Evolutionary conservation across 2,113 vertebrate genomes (phyloP).

Genomic region (Rhea pennata): DNA sequence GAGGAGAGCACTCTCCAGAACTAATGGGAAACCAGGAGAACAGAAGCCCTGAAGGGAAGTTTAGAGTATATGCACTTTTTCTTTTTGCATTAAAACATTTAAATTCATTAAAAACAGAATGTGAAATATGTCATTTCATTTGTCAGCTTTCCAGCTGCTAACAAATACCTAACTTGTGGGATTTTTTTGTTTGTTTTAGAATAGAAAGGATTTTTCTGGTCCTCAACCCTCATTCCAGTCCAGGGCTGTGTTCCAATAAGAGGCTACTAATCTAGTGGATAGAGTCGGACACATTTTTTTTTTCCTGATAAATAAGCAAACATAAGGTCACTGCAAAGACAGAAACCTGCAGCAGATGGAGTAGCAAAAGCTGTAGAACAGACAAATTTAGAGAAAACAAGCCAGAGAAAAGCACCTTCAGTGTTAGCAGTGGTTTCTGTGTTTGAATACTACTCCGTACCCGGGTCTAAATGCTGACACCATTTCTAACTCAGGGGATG

Average conservation of each 20-base stretch:
- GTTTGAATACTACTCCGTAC: background rate
- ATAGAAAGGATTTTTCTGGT: background rate
- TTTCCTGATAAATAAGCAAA: background rate
- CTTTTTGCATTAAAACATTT: background rate
- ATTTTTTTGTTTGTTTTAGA: background rate
- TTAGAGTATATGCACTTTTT: background rate
- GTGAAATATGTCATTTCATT: background rate
- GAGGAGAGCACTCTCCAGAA: background rate
- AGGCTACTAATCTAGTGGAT: background rate
- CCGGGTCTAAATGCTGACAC: background rate
- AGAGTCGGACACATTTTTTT: background rate
- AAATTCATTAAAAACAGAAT: background rate
- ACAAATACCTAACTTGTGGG: background rate
- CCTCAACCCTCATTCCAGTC: background rate
- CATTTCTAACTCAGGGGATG: background rate
- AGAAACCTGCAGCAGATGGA: background rate
- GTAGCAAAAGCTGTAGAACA: background rate
- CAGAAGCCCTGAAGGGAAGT: background rate
- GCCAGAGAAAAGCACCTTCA: fast-evolving
- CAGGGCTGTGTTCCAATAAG: background rate
- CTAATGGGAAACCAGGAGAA: background rate
- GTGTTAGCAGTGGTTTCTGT: background rate
- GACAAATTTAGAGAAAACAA: background rate
- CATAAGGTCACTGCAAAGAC: background rate
- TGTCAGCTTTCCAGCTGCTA: background rate